Evolutionary conservation across 64 coral and sea anemone species (phyloP).

Genomic region (Dendrophyllia cribrosa): DNA sequence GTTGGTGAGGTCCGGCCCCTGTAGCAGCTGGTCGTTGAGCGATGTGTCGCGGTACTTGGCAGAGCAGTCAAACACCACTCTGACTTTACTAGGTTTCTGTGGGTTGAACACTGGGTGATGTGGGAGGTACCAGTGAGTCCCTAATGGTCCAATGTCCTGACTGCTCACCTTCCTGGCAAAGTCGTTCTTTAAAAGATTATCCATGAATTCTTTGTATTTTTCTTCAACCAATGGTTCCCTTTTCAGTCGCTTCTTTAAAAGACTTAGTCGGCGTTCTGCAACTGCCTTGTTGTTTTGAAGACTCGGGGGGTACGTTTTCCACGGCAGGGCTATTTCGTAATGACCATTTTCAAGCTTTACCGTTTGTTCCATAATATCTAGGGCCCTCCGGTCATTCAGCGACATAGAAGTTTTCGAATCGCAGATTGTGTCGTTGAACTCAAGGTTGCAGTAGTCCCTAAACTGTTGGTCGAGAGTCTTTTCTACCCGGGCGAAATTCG

Average conservation of each 20-base stretch:
- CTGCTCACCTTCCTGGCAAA: constrained; percentile 35
- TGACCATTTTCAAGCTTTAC: constrained; percentile 53
- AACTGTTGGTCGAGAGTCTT: constrained; percentile 19
- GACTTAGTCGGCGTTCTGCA: constrained; percentile 16
- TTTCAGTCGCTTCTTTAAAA: constrained; percentile 39
- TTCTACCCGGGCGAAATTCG: neutral
- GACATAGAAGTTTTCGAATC: constrained; percentile 35
- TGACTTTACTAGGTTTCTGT: constrained; percentile 36
- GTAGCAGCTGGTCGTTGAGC: constrained; percentile 29
- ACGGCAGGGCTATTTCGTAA: constrained; percentile 50
- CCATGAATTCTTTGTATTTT: constrained; percentile 47
- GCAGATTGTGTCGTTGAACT: constrained; percentile 8
- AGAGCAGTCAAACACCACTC: constrained; percentile 58
- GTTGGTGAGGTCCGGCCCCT: constrained; percentile 59
- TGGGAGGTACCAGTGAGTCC: constrained; percentile 47
- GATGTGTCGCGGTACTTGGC: constrained; percentile 33
- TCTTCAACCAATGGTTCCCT: constrained; percentile 5
- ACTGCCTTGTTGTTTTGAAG: constrained; percentile 26
- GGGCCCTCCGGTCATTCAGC: constrained; percentile 17
- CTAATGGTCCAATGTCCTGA: constrained; percentile 13
- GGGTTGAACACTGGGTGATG: constrained; percentile 47
- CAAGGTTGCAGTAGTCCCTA: constrained; percentile 16
- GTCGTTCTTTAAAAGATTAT: constrained; percentile 29
- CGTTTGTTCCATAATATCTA: constrained; percentile 32
- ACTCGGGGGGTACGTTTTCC: constrained; percentile 19